A percentile compares a stretch with the other conserved stretches of the same genome.
phyloP scores from a whole-genome alignment of 2,888 invertebrate genomes.

The Melinaea marsaeus region DNA sequence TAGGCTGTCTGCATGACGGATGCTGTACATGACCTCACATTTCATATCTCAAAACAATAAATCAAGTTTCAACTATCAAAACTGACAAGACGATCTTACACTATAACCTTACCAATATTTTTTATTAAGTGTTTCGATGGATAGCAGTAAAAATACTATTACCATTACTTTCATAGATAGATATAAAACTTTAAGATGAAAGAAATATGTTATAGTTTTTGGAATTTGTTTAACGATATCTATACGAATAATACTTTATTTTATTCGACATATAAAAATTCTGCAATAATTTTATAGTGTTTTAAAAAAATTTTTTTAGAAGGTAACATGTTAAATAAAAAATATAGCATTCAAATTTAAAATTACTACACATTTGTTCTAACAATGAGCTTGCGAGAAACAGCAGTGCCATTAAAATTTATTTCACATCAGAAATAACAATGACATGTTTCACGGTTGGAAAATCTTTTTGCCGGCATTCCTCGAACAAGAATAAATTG shows the following conservation, averaged over 20 bases:
- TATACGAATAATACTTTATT: background rate
- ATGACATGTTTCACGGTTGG: slow-evolving; percentile 36
- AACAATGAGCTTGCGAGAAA: slow-evolving; percentile 22
- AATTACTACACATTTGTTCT: background rate
- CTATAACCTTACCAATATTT: slow-evolving; percentile 52
- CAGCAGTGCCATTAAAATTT: slow-evolving; percentile 33
- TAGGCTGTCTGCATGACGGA: slow-evolving; percentile 63
- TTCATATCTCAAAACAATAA: slow-evolving; percentile 63
- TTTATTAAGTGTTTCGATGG: slow-evolving; percentile 64
- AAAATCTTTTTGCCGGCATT: slow-evolving; percentile 40
- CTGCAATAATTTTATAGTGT: no score
- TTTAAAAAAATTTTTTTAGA: no score
- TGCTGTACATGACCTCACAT: slow-evolving; percentile 67
- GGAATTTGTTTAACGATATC: slow-evolving; percentile 21
- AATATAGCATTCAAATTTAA: background rate
- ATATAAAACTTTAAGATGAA: slow-evolving; percentile 68
- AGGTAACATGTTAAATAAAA: background rate
- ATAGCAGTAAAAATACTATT: slow-evolving; percentile 73
- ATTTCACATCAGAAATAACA: slow-evolving; percentile 35
- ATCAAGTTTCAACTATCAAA: slow-evolving; percentile 68
- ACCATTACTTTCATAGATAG: slow-evolving; percentile 61
- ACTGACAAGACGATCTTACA: slow-evolving; percentile 64
- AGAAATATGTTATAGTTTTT: slow-evolving; percentile 41
- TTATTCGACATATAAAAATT: background rate
- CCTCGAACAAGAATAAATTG: slow-evolving; percentile 50